Percentiles rank a stretch among this genome's conserved stretches.
Conservation (phyloP, 2,888 invertebrate species). For the Scaptomyza caliginosa region DNA sequence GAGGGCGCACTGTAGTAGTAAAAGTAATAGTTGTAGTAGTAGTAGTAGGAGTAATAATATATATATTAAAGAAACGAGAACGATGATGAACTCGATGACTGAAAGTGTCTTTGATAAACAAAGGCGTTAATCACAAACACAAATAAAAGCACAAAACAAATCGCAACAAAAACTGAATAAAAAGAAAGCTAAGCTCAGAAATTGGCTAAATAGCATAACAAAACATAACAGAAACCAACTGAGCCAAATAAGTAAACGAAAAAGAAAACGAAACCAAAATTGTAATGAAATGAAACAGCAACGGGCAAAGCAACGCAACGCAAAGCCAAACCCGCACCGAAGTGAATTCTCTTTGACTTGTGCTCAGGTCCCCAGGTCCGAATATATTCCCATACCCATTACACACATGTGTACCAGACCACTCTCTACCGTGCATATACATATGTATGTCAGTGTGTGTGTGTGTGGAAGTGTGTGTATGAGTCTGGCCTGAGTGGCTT, state of each 20-base stretch:
- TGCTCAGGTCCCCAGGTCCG: conserved; percentile 17
- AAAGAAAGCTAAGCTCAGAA: conserved; percentile 18
- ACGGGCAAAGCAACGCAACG: conserved; percentile 37
- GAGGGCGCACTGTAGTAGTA: conserved; percentile 40
- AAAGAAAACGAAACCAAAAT: not conserved
- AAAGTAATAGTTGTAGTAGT: conserved; percentile 3
- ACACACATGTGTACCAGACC: not conserved
- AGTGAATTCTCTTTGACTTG: conserved; percentile 13
- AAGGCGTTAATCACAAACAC: conserved; percentile 27
- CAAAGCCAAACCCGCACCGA: conserved; percentile 33
- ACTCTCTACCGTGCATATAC: conserved; percentile 12
- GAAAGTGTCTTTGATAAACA: conserved; percentile 40
- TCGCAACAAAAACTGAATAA: conserved; percentile 1
- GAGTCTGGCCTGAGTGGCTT: conserved; percentile 59
- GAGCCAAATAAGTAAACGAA: not conserved
- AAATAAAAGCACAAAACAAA: conserved; percentile 8
- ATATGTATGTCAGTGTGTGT: conserved; percentile 20
- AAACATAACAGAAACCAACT: conserved; percentile 36
- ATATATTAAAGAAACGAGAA: conserved; percentile 15
- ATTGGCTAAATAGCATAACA: conserved; percentile 40
- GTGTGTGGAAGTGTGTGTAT: conserved; percentile 40
- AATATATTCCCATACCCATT: conserved; percentile 24
- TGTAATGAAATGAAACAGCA: conserved; percentile 4
- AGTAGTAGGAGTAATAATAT: conserved; percentile 1
- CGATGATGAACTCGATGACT: conserved; percentile 30